These are phyloP conservation scores for Aphelenchoides besseyi DNA, from an alignment of 1,140 invertebrate genomes.

Conservation along the genomic window DNA sequence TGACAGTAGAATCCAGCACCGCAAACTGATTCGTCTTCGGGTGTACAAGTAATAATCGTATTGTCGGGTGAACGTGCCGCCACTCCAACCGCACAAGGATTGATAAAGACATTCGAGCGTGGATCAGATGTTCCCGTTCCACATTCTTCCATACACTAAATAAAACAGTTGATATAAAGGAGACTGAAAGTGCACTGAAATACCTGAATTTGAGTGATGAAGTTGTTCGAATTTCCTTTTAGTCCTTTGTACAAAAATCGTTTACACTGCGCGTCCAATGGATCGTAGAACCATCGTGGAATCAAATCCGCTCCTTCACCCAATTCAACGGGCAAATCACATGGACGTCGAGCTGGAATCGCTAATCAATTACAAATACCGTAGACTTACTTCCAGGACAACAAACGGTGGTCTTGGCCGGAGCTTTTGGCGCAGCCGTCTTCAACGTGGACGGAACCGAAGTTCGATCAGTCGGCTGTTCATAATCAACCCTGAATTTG, in stretches of 20 bases:
- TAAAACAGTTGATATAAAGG: too few relatives aligned
- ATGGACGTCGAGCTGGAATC: slow-evolving; percentile 34
- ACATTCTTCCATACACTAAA: slow-evolving; percentile 36
- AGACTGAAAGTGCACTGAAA: too few relatives aligned
- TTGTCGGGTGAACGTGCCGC: slow-evolving; percentile 43
- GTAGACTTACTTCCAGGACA: slow-evolving; percentile 54
- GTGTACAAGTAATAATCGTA: slow-evolving; percentile 33
- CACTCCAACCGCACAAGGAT: slow-evolving; percentile 30
- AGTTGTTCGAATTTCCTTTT: slow-evolving; percentile 60
- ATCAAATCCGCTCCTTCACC: slow-evolving; percentile 57
- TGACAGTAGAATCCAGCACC: slow-evolving; percentile 59
- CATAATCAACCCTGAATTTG: not conserved
- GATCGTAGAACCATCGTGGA: slow-evolving; percentile 60
- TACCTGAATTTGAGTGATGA: slow-evolving; percentile 43
- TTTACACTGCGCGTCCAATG: slow-evolving; percentile 50
- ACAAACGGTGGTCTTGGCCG: slow-evolving; percentile 58
- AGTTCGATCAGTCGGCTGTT: not conserved
- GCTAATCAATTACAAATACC: not conserved
- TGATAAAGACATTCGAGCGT: not conserved
- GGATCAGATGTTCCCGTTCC: slow-evolving; percentile 16
- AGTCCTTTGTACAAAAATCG: slow-evolving; percentile 61
- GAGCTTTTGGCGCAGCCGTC: too few relatives aligned
- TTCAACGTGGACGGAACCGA: slow-evolving; percentile 12
- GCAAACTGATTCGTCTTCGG: slow-evolving; percentile 39
- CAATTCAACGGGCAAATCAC: slow-evolving; percentile 43